phyloP scores from a whole-genome alignment of 2,797 vertebrate species.

The Chloroceryle inda region DNA sequence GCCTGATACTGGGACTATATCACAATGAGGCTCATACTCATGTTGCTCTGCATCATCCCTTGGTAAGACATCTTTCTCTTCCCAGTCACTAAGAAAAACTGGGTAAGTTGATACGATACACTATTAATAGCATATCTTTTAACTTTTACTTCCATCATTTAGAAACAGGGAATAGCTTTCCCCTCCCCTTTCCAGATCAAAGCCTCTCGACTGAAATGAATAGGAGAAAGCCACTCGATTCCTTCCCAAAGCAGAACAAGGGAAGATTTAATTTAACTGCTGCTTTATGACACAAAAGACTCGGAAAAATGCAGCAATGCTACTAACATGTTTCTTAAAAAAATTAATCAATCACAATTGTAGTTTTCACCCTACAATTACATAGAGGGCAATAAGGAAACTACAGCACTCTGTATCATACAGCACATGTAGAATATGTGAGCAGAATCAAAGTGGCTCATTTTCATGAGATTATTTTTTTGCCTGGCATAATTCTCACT shows the following conservation, averaged over 20 bases:
- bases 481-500: neutral
- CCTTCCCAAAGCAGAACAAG: neutral
- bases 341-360: neutral
- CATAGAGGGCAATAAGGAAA: neutral
- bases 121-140: neutral
- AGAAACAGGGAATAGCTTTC: neutral
- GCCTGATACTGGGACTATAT: neutral
- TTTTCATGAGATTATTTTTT: neutral
- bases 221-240: neutral
- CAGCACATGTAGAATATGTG: neutral
- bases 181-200: neutral
- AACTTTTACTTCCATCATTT: neutral
- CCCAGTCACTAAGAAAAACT: neutral
- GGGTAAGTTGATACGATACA: neutral
- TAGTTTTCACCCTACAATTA: neutral
- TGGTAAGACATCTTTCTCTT: neutral
- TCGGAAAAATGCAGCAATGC: neutral
- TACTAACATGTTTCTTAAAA: neutral
- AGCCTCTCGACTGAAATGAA: neutral
- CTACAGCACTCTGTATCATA: neutral
- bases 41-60: neutral
- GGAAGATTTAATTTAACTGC: neutral
- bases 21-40: neutral
- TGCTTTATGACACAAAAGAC: neutral
- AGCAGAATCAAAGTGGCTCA: neutral